phyloP scores from a whole-genome alignment of 1,140 invertebrate genomes.

The Calliopsis andreniformis region DNA sequence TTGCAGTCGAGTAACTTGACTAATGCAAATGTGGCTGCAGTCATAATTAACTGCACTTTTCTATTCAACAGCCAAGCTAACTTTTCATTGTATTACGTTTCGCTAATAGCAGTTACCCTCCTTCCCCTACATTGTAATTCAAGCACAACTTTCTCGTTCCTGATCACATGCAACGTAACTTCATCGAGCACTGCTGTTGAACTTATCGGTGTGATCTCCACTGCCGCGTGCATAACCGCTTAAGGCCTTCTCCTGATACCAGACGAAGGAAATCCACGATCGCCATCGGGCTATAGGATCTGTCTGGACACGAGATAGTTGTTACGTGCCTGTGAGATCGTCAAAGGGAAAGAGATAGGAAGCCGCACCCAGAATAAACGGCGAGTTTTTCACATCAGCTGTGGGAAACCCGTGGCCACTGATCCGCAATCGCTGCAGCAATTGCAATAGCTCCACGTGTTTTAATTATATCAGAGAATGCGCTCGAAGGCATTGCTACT shows the following conservation, averaged over 20 bases:
- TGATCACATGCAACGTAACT: not conserved
- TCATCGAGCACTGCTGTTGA: not conserved
- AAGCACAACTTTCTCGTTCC: not conserved
- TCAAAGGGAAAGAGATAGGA: conserved; percentile 28
- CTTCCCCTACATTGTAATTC: not conserved
- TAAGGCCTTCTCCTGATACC: not conserved
- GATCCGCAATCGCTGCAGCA: conserved; percentile 1
- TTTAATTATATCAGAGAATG: conserved; percentile 7
- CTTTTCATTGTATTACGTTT: too few species aligned
- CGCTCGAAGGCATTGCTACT: not conserved
- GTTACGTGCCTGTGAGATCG: not conserved
- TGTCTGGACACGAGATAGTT: conserved; percentile 11
- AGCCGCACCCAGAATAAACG: conserved; percentile 21
- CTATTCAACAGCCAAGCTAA: too few species aligned
- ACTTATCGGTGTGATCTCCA: too few species aligned
- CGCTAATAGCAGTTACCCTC: not conserved
- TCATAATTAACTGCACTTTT: too few species aligned
- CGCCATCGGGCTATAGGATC: not conserved
- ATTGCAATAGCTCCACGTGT: not conserved
- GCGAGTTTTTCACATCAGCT: conserved; percentile 13
- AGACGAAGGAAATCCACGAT: conserved; percentile 11
- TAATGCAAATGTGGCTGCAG: too few species aligned
- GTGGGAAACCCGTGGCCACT: conserved; percentile 34
- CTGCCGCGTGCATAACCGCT: not conserved
- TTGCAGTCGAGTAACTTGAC: too few species aligned